Base-by-base conservation (phyloP, 2,888 invertebrate genomes). In the Andrena chrysosceles region DNA sequence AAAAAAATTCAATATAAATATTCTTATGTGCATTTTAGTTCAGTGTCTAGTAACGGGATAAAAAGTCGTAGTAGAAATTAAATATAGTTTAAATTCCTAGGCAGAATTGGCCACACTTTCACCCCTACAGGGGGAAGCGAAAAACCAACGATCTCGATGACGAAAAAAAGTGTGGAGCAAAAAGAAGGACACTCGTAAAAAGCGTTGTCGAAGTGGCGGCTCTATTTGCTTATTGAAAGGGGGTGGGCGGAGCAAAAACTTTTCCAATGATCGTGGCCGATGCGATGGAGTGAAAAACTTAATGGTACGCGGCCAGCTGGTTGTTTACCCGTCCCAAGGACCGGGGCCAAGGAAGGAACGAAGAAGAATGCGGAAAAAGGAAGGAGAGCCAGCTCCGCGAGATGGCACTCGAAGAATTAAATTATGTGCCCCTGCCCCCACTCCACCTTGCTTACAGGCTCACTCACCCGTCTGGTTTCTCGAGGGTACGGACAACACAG, bases 371-470 rank as follows among this genome's bases (percentile, higher is more conserved):
- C 29, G 49, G 10, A 20, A 31, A 26, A 42, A 20, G 48, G 54
- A 49, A 16, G n/a, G 29, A 3, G n/a, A 8, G 42, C 59, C 20
- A 23, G 31, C 42, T 26, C 54, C 59, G 52, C 54, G 63, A 56
- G 68, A 76, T 80, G 71, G 20, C 76, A 76, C 72, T 81, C 35
- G 72, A 69, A 60, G 72, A 69, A 83, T 76, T 76, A 83, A 69
- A 83, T 83, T 81, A 77, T 73, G 66, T 68, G 74, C 64, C 70
- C 59, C 16, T 23, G 48, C n/a, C 42, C 62, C 10, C 42, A 23
- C 23, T 35, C 10, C 52, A 5, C 23, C 42, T 6, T 20, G 26
- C 67, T 73, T 68, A 67, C 59, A 60, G 63, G 2, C 35, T 26
- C 35, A 2, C 52, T 52, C 59, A 42, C n/a, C 26, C 56, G 33